Evolutionary conservation across 2,888 invertebrate species (phyloP).

Genomic region (Brachyptera risi): DNA sequence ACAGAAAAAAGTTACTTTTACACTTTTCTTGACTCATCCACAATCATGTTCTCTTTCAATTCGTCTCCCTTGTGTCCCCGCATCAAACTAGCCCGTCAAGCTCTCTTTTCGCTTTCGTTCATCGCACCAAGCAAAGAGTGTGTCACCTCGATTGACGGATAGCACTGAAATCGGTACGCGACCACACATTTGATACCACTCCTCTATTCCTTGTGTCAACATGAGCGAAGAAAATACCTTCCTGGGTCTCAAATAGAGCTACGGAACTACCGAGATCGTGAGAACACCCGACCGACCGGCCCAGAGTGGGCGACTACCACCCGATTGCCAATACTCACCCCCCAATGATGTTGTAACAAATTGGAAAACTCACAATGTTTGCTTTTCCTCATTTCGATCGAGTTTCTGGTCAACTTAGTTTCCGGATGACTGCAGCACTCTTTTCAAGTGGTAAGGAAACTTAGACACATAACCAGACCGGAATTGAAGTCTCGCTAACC

Average conservation of each 20-base stretch:
- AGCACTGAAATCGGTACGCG: background rate
- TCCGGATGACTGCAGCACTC: constrained; percentile 1
- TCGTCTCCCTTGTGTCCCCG: background rate
- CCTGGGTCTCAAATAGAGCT: too few species aligned
- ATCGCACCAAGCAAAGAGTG: background rate
- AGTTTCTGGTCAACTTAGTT: background rate
- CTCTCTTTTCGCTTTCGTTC: background rate
- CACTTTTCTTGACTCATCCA: too few species aligned
- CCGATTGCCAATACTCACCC: background rate
- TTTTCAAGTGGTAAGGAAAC: constrained; percentile 2
- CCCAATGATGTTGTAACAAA: background rate
- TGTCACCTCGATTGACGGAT: background rate
- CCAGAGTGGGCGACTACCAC: too few species aligned
- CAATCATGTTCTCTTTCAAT: too few species aligned
- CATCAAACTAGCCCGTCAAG: background rate
- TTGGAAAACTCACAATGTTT: background rate
- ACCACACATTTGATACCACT: too few species aligned
- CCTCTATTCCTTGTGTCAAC: background rate
- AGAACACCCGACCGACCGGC: too few species aligned
- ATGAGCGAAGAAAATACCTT: constrained; percentile 8
- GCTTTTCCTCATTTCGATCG: constrained; percentile 9
- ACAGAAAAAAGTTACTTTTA: too few species aligned
- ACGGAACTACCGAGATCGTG: too few species aligned
- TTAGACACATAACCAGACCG: constrained; percentile 1
- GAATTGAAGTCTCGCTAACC: background rate